A percentile compares a stretch with the other conserved stretches of the same genome.
phyloP scores from a whole-genome alignment of 2,113 vertebrate genomes.

The Perccottus glenii region DNA sequence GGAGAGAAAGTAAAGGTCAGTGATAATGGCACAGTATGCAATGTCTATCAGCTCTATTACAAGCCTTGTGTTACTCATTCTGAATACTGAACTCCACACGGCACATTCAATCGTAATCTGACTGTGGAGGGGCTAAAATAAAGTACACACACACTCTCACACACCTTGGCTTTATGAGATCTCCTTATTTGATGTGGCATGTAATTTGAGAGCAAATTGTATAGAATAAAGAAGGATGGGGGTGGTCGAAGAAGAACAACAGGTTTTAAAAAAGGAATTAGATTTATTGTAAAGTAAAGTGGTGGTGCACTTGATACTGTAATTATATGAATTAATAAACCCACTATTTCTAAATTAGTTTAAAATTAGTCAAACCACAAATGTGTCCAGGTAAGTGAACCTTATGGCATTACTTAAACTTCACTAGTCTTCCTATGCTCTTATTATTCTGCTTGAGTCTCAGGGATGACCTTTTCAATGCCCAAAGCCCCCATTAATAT shows the following conservation, averaged over 20 bases:
- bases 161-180: conserved; percentile 28
- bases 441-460: conserved; percentile 62
- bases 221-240: conserved; percentile 17
- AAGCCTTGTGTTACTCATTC: conserved; percentile 42
- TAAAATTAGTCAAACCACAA: too few relatives aligned
- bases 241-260: background rate
- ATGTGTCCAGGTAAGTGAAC: conserved; percentile 5
- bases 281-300: too few relatives aligned
- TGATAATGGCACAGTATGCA: conserved; percentile 56
- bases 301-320: too few relatives aligned
- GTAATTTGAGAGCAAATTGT: conserved; percentile 66
- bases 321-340: too few relatives aligned
- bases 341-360: too few relatives aligned
- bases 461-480: conserved; percentile 64
- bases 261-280: background rate
- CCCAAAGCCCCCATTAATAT: conserved; percentile 70
- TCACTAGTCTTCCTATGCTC: conserved; percentile 19
- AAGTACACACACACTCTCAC: conserved; percentile 28
- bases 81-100: conserved; percentile 58
- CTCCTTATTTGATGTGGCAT: conserved; percentile 67
- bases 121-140: conserved; percentile 45
- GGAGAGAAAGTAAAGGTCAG: conserved; percentile 61
- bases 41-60: conserved; percentile 55
- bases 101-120: conserved; percentile 54
- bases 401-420: conserved; percentile 19